These are phyloP conservation scores for Cataglyphis cursor DNA, from an alignment of 2,888 invertebrate species.

Conservation along the genomic window DNA sequence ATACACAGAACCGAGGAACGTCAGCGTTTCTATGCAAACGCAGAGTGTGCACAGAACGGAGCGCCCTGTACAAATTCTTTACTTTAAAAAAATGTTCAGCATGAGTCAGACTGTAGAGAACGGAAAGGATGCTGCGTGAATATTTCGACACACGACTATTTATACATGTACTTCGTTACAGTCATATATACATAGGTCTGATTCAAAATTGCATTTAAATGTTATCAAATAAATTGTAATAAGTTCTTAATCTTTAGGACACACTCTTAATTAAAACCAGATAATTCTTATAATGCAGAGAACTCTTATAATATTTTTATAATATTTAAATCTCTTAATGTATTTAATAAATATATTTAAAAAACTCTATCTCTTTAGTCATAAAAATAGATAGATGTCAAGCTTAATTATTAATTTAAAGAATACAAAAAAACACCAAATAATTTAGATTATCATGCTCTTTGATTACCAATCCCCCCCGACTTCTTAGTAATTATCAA, in stretches of 20 bases:
- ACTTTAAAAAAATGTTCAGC: constrained; percentile 69
- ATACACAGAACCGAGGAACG: constrained; percentile 25
- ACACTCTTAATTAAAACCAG: neutral
- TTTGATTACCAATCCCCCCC: neutral
- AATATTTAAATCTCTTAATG: neutral
- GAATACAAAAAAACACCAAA: neutral
- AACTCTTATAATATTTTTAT: neutral
- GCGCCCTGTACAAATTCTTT: constrained; percentile 62
- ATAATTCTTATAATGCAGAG: neutral
- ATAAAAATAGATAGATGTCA: neutral
- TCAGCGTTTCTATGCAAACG: constrained; percentile 53
- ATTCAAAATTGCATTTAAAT: neutral
- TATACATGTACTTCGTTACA: constrained; percentile 32
- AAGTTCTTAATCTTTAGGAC: neutral
- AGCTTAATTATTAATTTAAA: neutral
- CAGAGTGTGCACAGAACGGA: constrained; percentile 37
- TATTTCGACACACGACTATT: constrained; percentile 59
- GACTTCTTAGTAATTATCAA: constrained; percentile 12
- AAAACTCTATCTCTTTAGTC: neutral
- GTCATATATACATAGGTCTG: neutral
- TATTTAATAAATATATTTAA: neutral
- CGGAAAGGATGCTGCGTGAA: constrained; percentile 47
- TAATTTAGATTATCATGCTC: neutral
- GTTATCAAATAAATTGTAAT: neutral
- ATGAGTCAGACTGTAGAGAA: constrained; percentile 65